Evolutionary conservation across 2,113 vertebrate species (phyloP).

Genomic region (Xenopus laevis): DNA sequence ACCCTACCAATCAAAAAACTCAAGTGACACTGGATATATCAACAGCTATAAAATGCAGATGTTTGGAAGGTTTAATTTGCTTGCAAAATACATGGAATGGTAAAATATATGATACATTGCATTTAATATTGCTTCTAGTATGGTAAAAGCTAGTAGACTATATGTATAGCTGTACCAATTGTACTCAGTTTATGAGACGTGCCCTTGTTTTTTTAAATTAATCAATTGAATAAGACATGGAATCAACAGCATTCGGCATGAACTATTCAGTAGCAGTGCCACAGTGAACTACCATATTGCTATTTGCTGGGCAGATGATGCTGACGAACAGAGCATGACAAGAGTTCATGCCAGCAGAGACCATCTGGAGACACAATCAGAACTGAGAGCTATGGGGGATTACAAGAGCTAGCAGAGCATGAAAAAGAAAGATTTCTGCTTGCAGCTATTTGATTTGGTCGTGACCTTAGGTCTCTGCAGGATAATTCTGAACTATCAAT

Average conservation of each 20-base stretch:
- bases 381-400: constrained; percentile 12
- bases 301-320: constrained; percentile 4
- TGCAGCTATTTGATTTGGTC: constrained; percentile 35
- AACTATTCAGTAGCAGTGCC: neutral
- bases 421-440: constrained; percentile 26
- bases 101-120: too few relatives aligned
- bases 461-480: constrained; percentile 33
- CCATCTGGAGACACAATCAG: constrained; percentile 30
- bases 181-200: too few relatives aligned
- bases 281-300: neutral
- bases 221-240: too few relatives aligned
- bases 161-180: too few relatives aligned
- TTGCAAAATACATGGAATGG: too few relatives aligned
- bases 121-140: too few relatives aligned
- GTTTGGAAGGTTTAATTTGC: too few relatives aligned
- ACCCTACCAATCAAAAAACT: too few relatives aligned
- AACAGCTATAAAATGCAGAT: too few relatives aligned
- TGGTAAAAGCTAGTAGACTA: too few relatives aligned
- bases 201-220: too few relatives aligned
- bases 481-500: constrained; percentile 31
- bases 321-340: neutral
- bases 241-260: neutral
- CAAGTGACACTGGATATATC: too few relatives aligned
- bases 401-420: constrained; percentile 24
- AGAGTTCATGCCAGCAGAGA: constrained; percentile 4